A percentile compares a stretch with the other conserved stretches of the same genome.
These are phyloP conservation scores for Pandemis corylana DNA, from an alignment of 2,888 invertebrate genomes.

Conservation along the genomic window DNA sequence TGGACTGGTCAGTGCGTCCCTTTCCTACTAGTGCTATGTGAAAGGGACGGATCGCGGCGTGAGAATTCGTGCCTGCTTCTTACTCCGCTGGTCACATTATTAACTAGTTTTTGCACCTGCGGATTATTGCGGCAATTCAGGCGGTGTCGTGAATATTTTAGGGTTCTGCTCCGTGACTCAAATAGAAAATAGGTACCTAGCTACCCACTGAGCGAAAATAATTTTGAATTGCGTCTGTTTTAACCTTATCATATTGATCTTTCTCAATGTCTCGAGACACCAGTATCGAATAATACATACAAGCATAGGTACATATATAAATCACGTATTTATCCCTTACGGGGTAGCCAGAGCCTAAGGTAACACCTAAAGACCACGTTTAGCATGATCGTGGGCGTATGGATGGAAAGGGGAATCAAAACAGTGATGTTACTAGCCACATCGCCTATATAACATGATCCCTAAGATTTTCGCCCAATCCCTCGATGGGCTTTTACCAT, in stretches of 20 bases:
- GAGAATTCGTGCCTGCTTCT: not conserved
- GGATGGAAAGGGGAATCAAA: no score
- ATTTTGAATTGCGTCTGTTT: not conserved
- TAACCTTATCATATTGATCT: not conserved
- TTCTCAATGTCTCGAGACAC: not conserved
- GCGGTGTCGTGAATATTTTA: not conserved
- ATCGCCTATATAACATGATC: no score
- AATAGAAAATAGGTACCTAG: not conserved
- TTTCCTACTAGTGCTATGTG: not conserved
- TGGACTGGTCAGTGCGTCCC: not conserved
- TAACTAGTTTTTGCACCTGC: conserved; percentile 34
- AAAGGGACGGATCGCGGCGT: not conserved
- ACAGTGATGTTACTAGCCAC: no score
- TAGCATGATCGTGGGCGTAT: no score
- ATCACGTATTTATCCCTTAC: no score
- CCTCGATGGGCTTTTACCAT: no score
- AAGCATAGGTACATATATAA: no score
- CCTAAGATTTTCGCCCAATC: no score
- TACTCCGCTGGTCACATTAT: not conserved
- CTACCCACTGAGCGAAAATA: not conserved
- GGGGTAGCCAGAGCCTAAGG: no score
- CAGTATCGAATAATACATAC: no score
- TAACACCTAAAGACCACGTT: no score
- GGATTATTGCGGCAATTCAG: conserved; percentile 10
- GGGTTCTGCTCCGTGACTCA: not conserved